These are phyloP conservation scores for Erythrocebus patas DNA, from an alignment of 2,113 vertebrate species.

Conservation along the genomic window DNA sequence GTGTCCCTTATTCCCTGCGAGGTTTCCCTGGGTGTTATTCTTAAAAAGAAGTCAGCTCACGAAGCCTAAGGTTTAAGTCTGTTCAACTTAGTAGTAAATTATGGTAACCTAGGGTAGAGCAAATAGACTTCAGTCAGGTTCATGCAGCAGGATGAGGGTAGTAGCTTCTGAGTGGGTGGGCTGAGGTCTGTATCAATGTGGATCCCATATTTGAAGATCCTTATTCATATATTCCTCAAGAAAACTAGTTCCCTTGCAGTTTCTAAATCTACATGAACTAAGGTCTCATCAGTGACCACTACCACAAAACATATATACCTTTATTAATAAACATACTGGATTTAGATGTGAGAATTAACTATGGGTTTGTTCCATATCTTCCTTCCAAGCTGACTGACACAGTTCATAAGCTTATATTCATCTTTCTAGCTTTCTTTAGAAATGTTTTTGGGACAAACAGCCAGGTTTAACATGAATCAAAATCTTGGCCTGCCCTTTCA, in stretches of 20 bases:
- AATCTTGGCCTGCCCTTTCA: neutral
- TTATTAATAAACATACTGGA: neutral
- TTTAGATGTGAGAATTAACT: neutral
- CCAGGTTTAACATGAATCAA: neutral
- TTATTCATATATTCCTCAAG: neutral
- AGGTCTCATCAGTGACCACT: neutral
- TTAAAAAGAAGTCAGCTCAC: neutral
- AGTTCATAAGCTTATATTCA: neutral
- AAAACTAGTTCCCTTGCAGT: neutral
- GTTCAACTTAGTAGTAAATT: neutral
- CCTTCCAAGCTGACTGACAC: neutral
- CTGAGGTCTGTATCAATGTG: neutral
- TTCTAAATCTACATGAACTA: neutral
- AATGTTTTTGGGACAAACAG: neutral
- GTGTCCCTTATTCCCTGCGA: neutral
- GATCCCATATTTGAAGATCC: neutral
- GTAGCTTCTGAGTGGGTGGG: neutral
- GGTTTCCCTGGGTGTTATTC: neutral
- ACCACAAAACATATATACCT: neutral
- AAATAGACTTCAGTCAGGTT: neutral
- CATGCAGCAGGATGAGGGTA: neutral
- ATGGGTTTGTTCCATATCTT: neutral
- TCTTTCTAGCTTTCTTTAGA: neutral
- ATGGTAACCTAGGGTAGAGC: neutral
- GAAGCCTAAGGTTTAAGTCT: neutral